A percentile compares a stretch with the other conserved stretches of the same genome.
phyloP scores from a whole-genome alignment of 2,888 invertebrate species.

The Lutraria lutraria region DNA sequence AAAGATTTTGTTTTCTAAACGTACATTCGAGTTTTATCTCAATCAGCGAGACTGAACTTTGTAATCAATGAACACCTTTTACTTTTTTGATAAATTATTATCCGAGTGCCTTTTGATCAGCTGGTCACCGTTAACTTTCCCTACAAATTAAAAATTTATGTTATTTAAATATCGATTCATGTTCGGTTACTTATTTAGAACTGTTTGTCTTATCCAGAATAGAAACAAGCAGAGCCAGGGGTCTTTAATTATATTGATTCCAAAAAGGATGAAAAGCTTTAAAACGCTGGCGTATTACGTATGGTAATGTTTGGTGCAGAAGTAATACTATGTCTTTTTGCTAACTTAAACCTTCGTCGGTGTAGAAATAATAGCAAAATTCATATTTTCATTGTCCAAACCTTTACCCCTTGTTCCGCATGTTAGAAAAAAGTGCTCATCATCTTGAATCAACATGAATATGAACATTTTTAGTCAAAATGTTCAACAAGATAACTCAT shows the following conservation, averaged over 20 bases:
- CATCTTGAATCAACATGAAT: too few species aligned
- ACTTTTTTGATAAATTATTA: slow-evolving; percentile 39
- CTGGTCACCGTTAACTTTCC: background rate
- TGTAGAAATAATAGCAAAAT: too few species aligned
- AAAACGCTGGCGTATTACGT: too few species aligned
- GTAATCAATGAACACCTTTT: slow-evolving; percentile 40
- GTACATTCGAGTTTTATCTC: slow-evolving; percentile 31
- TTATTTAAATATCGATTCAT: background rate
- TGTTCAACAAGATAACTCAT: too few species aligned
- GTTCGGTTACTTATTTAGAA: background rate
- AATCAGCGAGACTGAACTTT: slow-evolving; percentile 30
- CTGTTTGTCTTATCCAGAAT: background rate
- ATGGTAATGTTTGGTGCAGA: too few species aligned
- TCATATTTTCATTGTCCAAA: too few species aligned
- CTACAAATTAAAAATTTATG: background rate
- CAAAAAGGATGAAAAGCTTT: too few species aligned
- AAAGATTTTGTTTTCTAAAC: slow-evolving; percentile 45
- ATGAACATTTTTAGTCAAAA: too few species aligned
- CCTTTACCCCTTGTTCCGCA: too few species aligned
- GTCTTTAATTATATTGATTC: background rate
- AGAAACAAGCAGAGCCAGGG: background rate
- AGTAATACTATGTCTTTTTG: too few species aligned
- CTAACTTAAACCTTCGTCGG: too few species aligned
- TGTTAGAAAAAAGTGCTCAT: too few species aligned
- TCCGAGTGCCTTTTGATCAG: background rate